A percentile compares a stretch with the other conserved stretches of the same genome.
Conservation (phyloP, 2,797 vertebrate species). For the Rhabdomys pumilio region DNA sequence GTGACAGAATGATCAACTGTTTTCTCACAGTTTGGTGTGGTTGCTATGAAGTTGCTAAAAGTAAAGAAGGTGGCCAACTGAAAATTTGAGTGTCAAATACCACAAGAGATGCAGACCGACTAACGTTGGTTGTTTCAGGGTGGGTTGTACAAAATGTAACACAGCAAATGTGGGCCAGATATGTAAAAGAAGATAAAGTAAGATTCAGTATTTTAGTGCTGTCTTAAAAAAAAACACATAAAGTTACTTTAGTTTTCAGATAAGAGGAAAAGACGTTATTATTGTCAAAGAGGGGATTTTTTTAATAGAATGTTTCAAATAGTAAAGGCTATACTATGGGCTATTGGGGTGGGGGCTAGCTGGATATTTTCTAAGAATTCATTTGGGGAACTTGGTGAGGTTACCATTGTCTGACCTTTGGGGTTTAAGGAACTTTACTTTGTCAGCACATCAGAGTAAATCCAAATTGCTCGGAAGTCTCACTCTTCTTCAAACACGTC, state of each 20-base stretch:
- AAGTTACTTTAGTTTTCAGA: slow-evolving; percentile 67
- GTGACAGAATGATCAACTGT: slow-evolving; percentile 80
- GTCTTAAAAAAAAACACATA: slow-evolving; percentile 49
- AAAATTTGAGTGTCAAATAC: slow-evolving; percentile 74
- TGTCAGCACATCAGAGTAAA: slow-evolving; percentile 53
- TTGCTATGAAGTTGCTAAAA: slow-evolving; percentile 81
- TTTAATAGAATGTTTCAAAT: slow-evolving; percentile 56
- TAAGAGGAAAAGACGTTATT: slow-evolving; percentile 54
- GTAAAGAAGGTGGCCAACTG: slow-evolving; percentile 82
- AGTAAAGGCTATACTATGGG: slow-evolving; percentile 9
- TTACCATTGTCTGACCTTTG: slow-evolving; percentile 33
- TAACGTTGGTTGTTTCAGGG: slow-evolving; percentile 30
- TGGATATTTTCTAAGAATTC: slow-evolving; percentile 53
- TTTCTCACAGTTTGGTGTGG: slow-evolving; percentile 81
- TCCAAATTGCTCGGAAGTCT: slow-evolving; percentile 5
- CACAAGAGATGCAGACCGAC: slow-evolving; percentile 65
- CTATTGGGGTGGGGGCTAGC: neutral
- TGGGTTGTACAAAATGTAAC: slow-evolving; percentile 70
- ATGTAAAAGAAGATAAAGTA: slow-evolving; percentile 68
- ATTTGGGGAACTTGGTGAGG: slow-evolving; percentile 43
- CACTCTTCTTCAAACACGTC: slow-evolving; percentile 3
- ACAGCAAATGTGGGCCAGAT: slow-evolving; percentile 48
- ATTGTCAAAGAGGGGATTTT: slow-evolving; percentile 9
- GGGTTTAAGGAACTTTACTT: slow-evolving; percentile 26
- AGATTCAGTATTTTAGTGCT: slow-evolving; percentile 61